Percentiles rank a stretch among this genome's conserved stretches.
Evolutionary conservation across 2,888 invertebrate species (phyloP).

Genomic region (Nemotelus pantherinus): DNA sequence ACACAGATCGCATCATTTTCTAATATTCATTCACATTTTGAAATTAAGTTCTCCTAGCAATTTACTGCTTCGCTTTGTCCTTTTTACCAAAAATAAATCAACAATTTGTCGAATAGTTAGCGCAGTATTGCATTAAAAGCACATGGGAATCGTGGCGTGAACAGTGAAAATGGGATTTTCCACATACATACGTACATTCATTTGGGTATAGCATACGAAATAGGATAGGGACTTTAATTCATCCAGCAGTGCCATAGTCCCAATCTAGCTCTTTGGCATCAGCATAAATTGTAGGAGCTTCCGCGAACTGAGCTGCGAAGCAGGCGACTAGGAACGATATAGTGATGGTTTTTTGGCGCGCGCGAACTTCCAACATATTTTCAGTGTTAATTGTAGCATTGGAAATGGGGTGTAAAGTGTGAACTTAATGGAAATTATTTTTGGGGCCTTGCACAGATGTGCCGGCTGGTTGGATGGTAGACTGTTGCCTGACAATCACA

Average conservation of each 20-base stretch:
- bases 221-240: constrained; percentile 1
- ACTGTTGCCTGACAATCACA: constrained; percentile 40
- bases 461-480: not conserved
- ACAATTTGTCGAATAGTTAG: no score
- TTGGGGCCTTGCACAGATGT: constrained; percentile 41
- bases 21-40: no score
- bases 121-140: no score
- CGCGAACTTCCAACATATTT: constrained; percentile 41
- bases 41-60: no score
- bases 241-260: not conserved
- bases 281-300: constrained; percentile 28
- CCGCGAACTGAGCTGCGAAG: not conserved
- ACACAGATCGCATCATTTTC: no score
- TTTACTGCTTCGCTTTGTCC: no score
- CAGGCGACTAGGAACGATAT: not conserved
- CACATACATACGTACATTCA: not conserved
- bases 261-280: constrained; percentile 1
- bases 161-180: no score
- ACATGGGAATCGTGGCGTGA: no score
- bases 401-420: constrained; percentile 47
- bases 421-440: constrained; percentile 47
- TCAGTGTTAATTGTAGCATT: constrained; percentile 45
- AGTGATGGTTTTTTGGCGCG: not conserved
- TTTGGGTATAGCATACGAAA: not conserved
- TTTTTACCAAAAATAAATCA: no score